Evolutionary conservation across 2,113 vertebrate genomes (phyloP).

Genomic region (pig (Sus scrofa)): T2T-Sscrofa CM000814.6:83323501-83324000

Average conservation of each 20-base stretch:
- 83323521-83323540: not conserved
- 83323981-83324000: not conserved
- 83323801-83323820: not conserved
- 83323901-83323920: not conserved
- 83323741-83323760: not conserved
- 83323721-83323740: not conserved
- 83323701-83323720: not conserved
- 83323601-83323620: not conserved
- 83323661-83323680: not conserved
- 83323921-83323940: not conserved
- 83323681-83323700: no score
- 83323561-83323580: not conserved
- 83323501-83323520: not conserved
- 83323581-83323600: not conserved
- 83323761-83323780: not conserved
- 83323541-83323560: not conserved
- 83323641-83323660: not conserved
- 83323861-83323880: not conserved
- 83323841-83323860: slow-evolving; percentile 22
- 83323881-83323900: not conserved
- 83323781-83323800: not conserved
- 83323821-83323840: not conserved
- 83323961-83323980: not conserved
- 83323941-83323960: not conserved
- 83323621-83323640: not conserved